Evolutionary conservation across 2,888 invertebrate genomes (phyloP).

Genomic region (Oscheius myriophilus): DNA sequence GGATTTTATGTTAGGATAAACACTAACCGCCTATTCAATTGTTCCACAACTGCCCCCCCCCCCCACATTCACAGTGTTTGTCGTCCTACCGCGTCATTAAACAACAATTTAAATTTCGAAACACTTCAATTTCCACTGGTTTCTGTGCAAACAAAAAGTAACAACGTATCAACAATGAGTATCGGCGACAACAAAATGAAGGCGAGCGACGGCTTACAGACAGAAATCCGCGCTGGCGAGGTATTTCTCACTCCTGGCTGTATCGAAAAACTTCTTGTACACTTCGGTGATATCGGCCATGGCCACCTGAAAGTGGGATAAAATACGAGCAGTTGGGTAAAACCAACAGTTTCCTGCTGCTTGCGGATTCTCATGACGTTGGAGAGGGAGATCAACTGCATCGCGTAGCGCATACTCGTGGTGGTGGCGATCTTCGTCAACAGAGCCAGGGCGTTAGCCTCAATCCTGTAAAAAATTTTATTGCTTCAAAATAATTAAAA

Average conservation of each 20-base stretch:
- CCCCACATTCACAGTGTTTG: too few relatives aligned
- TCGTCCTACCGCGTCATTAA: too few relatives aligned
- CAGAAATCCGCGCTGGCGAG: conserved; percentile 28
- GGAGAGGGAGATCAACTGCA: conserved; percentile 94
- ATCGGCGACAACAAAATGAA: conserved; percentile 1
- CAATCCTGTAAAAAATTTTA: conserved; percentile 75
- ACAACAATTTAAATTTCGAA: too few relatives aligned
- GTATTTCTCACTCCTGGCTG: conserved; percentile 77
- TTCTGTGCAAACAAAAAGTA: conserved; percentile 6
- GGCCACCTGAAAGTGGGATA: conserved; percentile 71
- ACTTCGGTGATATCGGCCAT: conserved; percentile 93
- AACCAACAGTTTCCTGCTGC: conserved; percentile 31
- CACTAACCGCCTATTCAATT: too few relatives aligned
- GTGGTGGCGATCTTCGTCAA: conserved; percentile 91
- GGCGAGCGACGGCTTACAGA: not conserved
- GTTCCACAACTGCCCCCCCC: too few relatives aligned
- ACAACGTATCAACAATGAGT: conserved; percentile 20
- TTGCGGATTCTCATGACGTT: conserved; percentile 86
- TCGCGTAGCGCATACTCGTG: conserved; percentile 93
- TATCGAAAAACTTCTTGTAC: conserved; percentile 92
- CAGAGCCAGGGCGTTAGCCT: conserved; percentile 87
- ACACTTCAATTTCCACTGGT: not conserved
- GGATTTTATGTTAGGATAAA: too few relatives aligned
- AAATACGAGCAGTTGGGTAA: not conserved
- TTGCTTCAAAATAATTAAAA: not conserved